Base-by-base conservation (phyloP, 2,888 invertebrate genomes). In the Megalurothrips usitatus region DNA sequence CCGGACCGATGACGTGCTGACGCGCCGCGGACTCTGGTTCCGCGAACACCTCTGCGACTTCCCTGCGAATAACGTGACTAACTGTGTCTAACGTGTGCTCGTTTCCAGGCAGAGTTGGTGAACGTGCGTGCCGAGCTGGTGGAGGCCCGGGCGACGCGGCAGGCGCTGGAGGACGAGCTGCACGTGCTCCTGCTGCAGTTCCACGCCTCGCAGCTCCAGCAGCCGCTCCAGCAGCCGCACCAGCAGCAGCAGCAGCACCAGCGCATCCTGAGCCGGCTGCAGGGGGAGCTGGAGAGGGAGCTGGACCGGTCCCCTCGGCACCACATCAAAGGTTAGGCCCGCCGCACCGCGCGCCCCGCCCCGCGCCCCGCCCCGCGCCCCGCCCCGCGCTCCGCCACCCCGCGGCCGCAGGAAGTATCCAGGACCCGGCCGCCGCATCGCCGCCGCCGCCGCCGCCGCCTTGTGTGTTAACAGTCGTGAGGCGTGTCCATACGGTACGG, bases 71-170 rank as follows among this genome's bases (percentile, higher is more conserved):
- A 9, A 1, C 52, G 10, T 79, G 14, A 14, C 63, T 75, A 0
- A 78, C n/a, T n/a, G n/a, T 34, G 75, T 82, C n/a, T 63, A n/a
- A n/a, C 78, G 23, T 23, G 8, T 23, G 23, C 19, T 11, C 68
- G 6, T 68, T 87, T 88, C 81, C 89, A 94, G 94, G 94, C 94
- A 82, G 94, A 95, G 87, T 88, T 95, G 83, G 91, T 93, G 81
- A 92, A 93, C 85, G 90, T 94, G 89, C 90, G 94, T 84, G 91
- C 92, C 81, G 94, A 94, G 86, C 87, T 94, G 84, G 90, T 92
- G 80, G 93, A 94, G 84, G 91, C 93, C 19, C 89, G 92, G 85
- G 91, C 94, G 19, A 88, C 89, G 81, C 89, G 90, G 82, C 88
- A 89, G 83, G 87, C 90, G 48, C 85, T 91, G 82, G 91, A 92